Evolutionary conservation across 2,113 vertebrate species (phyloP).

Genomic region (Polypterus senegalus): DNA sequence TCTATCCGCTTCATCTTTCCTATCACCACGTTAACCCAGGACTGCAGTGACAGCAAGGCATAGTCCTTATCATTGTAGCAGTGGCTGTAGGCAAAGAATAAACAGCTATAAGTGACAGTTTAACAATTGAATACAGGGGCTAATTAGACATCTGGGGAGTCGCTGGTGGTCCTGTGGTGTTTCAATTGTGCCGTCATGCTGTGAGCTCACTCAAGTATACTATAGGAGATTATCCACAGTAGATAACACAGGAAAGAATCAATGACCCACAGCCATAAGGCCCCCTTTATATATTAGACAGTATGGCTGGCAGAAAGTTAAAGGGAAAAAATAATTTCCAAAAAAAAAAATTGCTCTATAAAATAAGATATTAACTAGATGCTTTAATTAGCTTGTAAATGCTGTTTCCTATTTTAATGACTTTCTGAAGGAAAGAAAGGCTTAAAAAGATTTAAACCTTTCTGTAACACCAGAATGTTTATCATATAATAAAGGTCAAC

Average conservation of each 20-base stretch:
- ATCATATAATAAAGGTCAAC: no score
- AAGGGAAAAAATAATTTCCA: no score
- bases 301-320: no score
- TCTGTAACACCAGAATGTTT: no score
- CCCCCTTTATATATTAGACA: no score
- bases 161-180: conserved; percentile 26
- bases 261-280: no score
- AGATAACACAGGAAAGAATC: background rate
- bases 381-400: no score
- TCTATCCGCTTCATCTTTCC: conserved; percentile 78
- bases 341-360: no score
- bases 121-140: conserved; percentile 43
- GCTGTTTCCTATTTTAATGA: no score
- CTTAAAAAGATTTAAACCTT: no score
- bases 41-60: conserved; percentile 59
- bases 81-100: conserved; percentile 56
- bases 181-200: conserved; percentile 23
- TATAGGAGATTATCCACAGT: conserved; percentile 18
- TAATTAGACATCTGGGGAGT: conserved; percentile 51
- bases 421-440: no score
- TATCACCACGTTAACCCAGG: conserved; percentile 60
- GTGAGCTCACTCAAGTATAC: conserved; percentile 22
- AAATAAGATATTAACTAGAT: no score
- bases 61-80: conserved; percentile 66
- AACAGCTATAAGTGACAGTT: conserved; percentile 42